Evolutionary conservation across 2,797 vertebrate genomes (phyloP).

Genomic region (Sebastes matsubarae): DNA sequence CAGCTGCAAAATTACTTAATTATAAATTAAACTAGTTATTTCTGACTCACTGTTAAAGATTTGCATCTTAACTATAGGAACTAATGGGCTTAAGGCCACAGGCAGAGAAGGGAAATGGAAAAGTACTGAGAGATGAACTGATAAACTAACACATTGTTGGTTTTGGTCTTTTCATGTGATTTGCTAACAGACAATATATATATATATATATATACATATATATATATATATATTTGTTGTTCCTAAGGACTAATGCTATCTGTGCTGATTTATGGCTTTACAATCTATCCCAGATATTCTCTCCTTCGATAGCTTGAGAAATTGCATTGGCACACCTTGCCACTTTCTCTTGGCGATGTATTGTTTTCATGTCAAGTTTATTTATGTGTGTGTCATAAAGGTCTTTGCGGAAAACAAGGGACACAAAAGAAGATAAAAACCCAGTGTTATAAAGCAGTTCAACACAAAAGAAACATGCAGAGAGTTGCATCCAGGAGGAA

Average conservation of each 20-base stretch:
- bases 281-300: not conserved
- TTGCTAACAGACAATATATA: not conserved
- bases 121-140: not conserved
- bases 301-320: conserved; percentile 6
- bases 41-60: conserved; percentile 4
- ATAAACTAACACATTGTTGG: not conserved
- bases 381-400: conserved; percentile 13
- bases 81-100: not conserved
- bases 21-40: not conserved
- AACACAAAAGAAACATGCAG: not conserved
- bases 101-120: not conserved
- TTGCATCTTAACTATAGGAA: not conserved
- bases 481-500: not conserved
- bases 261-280: not conserved
- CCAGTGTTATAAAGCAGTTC: not conserved
- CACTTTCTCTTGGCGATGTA: conserved; percentile 7
- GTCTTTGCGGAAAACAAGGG: conserved; percentile 5
- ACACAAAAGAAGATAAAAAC: conserved; percentile 7
- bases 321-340: not conserved
- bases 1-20: not conserved
- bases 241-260: not conserved
- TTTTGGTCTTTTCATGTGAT: not conserved
- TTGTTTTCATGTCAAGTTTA: conserved; percentile 17
- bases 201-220: no score
- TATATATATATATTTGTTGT: not conserved